Base-by-base conservation (phyloP, 92 coral and sea anemone species). In the Parazoanthus swiftii region DNA sequence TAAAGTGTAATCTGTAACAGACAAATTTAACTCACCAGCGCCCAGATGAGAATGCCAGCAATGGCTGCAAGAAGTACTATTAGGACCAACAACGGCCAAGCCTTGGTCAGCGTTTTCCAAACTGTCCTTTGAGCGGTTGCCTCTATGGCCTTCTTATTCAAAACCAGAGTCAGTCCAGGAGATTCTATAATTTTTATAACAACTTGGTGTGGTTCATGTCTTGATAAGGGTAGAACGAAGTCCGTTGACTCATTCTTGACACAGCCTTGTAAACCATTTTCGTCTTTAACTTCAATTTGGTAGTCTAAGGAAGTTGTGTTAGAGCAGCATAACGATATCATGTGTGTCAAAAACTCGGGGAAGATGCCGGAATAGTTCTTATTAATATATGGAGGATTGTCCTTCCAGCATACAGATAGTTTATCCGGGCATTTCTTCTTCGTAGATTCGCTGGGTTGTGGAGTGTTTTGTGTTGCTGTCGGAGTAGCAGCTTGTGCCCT, bases 91-190 rank as follows among this genome's bases (percentile, higher is more conserved):
- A 83, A 33, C 23, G 86, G 86, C 86, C 86, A 83, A 0, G 86
- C 86, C 42, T 68, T 44, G 0, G 77, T 66, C 38, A 83, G 23
- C n/a, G 86, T 68, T n/a, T 83, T 83, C 86, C 86, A 83, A 14
- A 83, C 86, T 25, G 86, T 83, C 39, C 8, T 29, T 11, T 83
- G 86, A 13, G 86, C 86, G 8, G 43, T 66, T 26, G 39, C 43
- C 9, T 83, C 86, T 50, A 83, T 67, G 21, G 86, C 86, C n/a
- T 83, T 83, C 86, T 70, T 83, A 77, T 83, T 83, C n/a, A 83
- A 46, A 2, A 83, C 86, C 38, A 83, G 65, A 14, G 77, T 83
- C 77, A 83, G 68, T 25, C 86, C 86, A 68, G 86, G 86, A 20
- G 86, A 83, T 48, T 83, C 86, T 1, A 83, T 71, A 20, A 83